These are phyloP conservation scores for Brachionus plicatilis DNA, from an alignment of 1,140 invertebrate genomes.

Conservation along the genomic window DNA sequence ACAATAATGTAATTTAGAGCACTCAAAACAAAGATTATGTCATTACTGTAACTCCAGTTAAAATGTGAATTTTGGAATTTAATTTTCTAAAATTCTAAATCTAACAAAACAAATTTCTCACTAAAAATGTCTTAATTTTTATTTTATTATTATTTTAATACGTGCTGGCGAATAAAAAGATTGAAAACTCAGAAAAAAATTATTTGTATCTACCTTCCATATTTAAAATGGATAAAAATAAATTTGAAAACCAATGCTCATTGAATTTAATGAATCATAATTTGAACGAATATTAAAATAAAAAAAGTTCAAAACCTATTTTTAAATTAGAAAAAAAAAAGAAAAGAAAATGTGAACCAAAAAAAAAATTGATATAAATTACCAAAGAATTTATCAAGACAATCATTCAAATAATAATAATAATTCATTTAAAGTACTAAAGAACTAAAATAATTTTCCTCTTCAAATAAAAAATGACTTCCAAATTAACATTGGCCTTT, in stretches of 20 bases:
- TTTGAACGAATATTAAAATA: not conserved
- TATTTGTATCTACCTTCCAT: too few relatives aligned
- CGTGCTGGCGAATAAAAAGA: too few relatives aligned
- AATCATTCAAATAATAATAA: too few relatives aligned
- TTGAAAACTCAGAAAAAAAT: too few relatives aligned
- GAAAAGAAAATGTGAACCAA: too few relatives aligned
- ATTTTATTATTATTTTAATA: too few relatives aligned
- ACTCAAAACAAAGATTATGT: not conserved
- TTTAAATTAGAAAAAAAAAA: too few relatives aligned
- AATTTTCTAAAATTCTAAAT: not conserved
- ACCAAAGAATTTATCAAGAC: too few relatives aligned
- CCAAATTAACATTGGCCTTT: not conserved
- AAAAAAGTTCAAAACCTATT: not conserved
- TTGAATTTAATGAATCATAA: not conserved
- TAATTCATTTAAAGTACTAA: too few relatives aligned
- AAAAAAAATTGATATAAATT: too few relatives aligned
- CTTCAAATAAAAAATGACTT: not conserved
- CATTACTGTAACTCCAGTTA: not conserved
- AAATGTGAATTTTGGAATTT: not conserved
- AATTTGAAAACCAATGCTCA: not conserved
- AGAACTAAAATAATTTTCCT: too few relatives aligned
- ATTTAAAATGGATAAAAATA: not conserved
- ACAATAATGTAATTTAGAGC: not conserved
- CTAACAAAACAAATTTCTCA: not conserved
- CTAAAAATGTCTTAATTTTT: too few relatives aligned